phyloP scores from a whole-genome alignment of 2,113 vertebrate genomes.

The Helogale parvula region DNA sequence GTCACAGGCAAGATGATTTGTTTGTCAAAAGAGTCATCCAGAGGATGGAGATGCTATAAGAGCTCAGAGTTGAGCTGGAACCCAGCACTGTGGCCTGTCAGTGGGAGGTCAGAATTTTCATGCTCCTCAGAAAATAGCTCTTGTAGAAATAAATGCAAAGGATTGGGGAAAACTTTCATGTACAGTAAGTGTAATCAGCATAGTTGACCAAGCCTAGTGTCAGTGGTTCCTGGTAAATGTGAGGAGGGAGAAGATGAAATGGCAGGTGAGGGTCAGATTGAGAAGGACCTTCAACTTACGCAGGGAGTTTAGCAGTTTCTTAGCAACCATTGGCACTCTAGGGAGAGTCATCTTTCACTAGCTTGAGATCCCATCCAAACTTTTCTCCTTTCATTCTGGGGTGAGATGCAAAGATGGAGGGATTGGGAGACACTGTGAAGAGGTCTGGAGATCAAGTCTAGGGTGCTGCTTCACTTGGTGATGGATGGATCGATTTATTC shows the following conservation, averaged over 20 bases:
- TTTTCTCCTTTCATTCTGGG: background rate
- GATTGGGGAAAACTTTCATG: background rate
- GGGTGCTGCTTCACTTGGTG: background rate
- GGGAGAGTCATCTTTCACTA: conserved; percentile 63
- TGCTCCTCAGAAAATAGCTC: background rate
- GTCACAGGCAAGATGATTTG: background rate
- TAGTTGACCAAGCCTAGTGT: background rate
- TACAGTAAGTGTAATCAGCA: background rate
- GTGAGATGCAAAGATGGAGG: background rate
- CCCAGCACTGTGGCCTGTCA: background rate
- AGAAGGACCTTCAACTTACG: background rate
- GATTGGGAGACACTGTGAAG: rapidly evolving
- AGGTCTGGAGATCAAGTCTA: background rate
- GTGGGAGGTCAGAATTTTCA: background rate
- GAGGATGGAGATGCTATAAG: background rate
- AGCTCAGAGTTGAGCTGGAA: background rate
- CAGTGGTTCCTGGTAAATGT: background rate
- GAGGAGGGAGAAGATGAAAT: background rate
- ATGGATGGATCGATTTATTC: background rate
- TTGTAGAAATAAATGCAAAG: background rate
- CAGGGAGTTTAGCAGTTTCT: conserved; percentile 68
- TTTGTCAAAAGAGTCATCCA: background rate
- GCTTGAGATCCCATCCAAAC: conserved; percentile 29
- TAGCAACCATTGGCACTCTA: conserved; percentile 79
- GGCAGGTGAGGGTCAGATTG: background rate